Percentiles rank a stretch among this genome's conserved stretches.
phyloP scores from a whole-genome alignment of 2,888 invertebrate species.

The Hesperia comma region DNA sequence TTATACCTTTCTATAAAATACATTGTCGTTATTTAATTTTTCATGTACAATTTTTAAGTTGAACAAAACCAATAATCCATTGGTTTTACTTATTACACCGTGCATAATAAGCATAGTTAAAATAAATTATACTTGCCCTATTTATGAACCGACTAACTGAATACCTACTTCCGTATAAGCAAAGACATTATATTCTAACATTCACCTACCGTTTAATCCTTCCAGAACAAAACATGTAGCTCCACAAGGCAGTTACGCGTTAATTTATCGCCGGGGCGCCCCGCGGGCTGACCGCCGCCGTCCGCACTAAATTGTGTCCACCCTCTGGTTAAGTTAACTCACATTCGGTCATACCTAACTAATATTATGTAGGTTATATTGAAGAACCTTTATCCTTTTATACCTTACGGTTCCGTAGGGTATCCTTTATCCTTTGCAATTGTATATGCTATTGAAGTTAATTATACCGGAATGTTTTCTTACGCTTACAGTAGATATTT shows the following conservation, averaged over 20 bases:
- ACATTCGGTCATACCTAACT: conserved; percentile 1
- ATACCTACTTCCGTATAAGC: too few relatives aligned
- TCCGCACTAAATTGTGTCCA: conserved; percentile 13
- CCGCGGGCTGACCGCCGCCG: neutral
- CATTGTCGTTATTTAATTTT: too few relatives aligned
- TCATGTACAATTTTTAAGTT: too few relatives aligned
- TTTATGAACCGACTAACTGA: too few relatives aligned
- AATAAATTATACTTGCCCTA: too few relatives aligned
- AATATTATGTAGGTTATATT: neutral
- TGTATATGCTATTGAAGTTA: neutral
- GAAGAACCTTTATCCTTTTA: neutral
- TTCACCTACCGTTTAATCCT: neutral
- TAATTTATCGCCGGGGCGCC: conserved; percentile 12
- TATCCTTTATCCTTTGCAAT: neutral
- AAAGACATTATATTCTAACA: too few relatives aligned
- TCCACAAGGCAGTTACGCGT: conserved; percentile 5
- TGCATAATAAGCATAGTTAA: too few relatives aligned
- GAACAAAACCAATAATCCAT: too few relatives aligned
- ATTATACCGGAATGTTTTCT: too few relatives aligned
- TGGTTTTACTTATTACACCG: too few relatives aligned
- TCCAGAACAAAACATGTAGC: neutral
- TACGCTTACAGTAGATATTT: too few relatives aligned
- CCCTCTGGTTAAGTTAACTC: conserved; percentile 11
- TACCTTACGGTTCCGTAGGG: neutral
- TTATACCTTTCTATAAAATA: too few relatives aligned